Evolutionary conservation across 2,113 vertebrate genomes (phyloP).

Genomic region (Petaurus breviceps): DNA sequence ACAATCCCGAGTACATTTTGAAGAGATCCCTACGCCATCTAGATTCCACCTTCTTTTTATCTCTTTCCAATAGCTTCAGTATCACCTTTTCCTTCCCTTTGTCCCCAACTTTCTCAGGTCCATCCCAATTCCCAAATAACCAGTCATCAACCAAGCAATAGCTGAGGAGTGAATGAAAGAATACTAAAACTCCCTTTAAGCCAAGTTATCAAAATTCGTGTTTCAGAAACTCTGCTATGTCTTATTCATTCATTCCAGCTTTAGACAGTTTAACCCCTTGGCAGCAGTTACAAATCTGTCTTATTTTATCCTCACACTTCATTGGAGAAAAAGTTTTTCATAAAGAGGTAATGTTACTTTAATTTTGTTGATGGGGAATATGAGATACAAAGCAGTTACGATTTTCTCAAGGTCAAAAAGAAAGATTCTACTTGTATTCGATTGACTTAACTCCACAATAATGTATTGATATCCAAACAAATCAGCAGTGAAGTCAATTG

Average conservation of each 20-base stretch:
- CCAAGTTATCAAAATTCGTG: neutral
- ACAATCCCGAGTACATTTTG: neutral
- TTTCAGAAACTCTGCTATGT: neutral
- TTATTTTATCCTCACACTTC: neutral
- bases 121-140: neutral
- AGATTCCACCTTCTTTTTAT: neutral
- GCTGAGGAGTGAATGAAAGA: neutral
- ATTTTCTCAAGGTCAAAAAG: neutral
- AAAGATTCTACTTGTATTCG: neutral
- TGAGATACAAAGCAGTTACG: neutral
- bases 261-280: neutral
- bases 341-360: neutral
- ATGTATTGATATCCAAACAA: neutral
- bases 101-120: neutral
- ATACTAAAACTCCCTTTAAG: neutral
- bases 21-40: neutral
- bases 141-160: neutral
- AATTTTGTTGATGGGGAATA: neutral
- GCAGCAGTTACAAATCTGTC: neutral
- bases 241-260: neutral
- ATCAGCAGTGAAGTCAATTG: neutral
- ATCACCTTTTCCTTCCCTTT: neutral
- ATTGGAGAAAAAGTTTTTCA: neutral
- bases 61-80: neutral
- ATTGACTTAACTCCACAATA: neutral